Conservation (phyloP, 2,113 vertebrate species). For the Trogon melanurus region DNA sequence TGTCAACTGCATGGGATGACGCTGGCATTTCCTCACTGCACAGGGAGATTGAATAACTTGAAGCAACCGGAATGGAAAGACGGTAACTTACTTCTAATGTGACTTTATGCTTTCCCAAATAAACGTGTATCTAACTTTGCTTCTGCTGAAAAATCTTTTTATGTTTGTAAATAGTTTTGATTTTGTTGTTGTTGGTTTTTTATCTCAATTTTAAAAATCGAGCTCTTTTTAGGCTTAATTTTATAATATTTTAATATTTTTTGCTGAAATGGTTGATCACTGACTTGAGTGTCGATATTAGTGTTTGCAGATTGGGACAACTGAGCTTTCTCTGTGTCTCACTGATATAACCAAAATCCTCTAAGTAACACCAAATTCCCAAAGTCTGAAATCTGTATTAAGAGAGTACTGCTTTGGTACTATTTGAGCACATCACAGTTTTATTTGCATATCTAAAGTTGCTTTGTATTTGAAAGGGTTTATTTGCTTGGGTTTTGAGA, state of each 20-base stretch:
- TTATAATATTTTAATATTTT: neutral
- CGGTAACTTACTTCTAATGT: slow-evolving; percentile 69
- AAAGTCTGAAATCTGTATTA: neutral
- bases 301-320: neutral
- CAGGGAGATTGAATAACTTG: slow-evolving; percentile 21
- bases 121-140: neutral
- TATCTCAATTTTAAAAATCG: neutral
- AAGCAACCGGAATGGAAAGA: slow-evolving; percentile 35
- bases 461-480: neutral
- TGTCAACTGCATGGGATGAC: slow-evolving; percentile 60
- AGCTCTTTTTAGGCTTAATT: neutral
- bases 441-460: neutral
- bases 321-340: neutral
- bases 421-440: neutral
- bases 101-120: neutral
- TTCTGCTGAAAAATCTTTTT: neutral
- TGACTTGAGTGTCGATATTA: neutral
- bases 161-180: neutral
- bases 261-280: neutral
- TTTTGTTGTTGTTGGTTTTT: neutral
- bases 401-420: neutral
- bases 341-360: neutral
- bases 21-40: slow-evolving; percentile 74
- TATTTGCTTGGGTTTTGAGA: neutral
- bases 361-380: neutral